phyloP scores from a whole-genome alignment of 2,113 vertebrate genomes.

The Glaucidium brasilianum region DNA sequence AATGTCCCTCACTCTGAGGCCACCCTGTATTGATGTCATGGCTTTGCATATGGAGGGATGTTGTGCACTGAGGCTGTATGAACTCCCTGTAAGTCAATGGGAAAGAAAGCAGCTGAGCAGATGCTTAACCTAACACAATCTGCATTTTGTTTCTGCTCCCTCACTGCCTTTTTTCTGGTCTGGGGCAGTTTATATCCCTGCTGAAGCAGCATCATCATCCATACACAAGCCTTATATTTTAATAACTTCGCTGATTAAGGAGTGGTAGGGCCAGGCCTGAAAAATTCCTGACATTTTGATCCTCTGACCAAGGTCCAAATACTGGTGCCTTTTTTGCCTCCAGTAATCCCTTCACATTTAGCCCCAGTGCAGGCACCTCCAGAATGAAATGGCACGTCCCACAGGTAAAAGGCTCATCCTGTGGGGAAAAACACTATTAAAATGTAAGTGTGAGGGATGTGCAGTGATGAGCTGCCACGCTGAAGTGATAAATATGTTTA shows the following conservation, averaged over 20 bases:
- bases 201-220: fast-evolving
- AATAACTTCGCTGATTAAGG: neutral
- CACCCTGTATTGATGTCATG: neutral
- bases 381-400: neutral
- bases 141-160: neutral
- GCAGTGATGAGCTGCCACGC: neutral
- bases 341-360: neutral
- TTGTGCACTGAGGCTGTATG: neutral
- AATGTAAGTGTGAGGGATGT: slow-evolving; percentile 6
- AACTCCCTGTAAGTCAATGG: fast-evolving
- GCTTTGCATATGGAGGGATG: fast-evolving
- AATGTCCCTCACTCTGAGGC: fast-evolving
- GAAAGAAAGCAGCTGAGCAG: neutral
- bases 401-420: neutral
- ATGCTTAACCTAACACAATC: neutral
- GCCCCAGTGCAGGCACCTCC: neutral
- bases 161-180: neutral
- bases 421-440: neutral
- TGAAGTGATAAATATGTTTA: slow-evolving; percentile 73
- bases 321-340: neutral
- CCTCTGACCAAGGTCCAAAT: neutral
- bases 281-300: neutral
- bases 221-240: neutral
- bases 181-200: neutral
- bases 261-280: neutral